phyloP scores from a whole-genome alignment of 2,797 vertebrate species.

The Xiphorhynchus erythropygius region DNA sequence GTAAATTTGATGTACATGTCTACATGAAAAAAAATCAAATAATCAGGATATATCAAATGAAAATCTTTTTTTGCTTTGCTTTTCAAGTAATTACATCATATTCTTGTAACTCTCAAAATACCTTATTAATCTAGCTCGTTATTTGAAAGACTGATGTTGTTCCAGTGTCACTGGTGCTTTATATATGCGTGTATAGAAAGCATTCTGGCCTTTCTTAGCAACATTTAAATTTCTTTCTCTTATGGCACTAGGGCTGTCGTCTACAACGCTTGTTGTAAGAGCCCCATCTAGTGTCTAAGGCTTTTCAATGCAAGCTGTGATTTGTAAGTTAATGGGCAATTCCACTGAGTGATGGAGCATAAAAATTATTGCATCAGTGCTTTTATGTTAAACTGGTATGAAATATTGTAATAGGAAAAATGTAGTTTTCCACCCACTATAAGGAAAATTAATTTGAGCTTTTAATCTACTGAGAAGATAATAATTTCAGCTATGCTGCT shows the following conservation, averaged over 20 bases:
- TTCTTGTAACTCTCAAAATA: not conserved
- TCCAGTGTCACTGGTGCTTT: not conserved
- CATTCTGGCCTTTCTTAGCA: not conserved
- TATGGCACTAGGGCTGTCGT: not conserved
- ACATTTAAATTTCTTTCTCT: not conserved
- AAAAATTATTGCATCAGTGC: not conserved
- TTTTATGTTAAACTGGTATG: not conserved
- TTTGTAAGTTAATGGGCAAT: not conserved
- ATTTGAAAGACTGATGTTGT: not conserved
- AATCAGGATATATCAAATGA: not conserved
- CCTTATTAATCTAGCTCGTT: not conserved
- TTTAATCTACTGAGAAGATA: not conserved
- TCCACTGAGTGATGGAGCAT: not conserved
- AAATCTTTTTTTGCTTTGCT: not conserved
- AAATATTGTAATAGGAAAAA: not conserved
- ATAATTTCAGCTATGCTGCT: not conserved
- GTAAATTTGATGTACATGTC: not conserved
- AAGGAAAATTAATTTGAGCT: not conserved
- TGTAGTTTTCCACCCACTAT: not conserved
- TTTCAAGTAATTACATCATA: not conserved
- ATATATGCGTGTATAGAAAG: not conserved
- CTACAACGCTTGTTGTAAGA: constrained; percentile 21
- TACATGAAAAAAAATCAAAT: not conserved
- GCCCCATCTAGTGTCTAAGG: constrained; percentile 70
- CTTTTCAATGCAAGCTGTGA: not conserved